A percentile compares a stretch with the other conserved stretches of the same genome.
Evolutionary conservation across 2,113 vertebrate species (phyloP).

Genomic region (Daphoenositta chrysoptera): DNA sequence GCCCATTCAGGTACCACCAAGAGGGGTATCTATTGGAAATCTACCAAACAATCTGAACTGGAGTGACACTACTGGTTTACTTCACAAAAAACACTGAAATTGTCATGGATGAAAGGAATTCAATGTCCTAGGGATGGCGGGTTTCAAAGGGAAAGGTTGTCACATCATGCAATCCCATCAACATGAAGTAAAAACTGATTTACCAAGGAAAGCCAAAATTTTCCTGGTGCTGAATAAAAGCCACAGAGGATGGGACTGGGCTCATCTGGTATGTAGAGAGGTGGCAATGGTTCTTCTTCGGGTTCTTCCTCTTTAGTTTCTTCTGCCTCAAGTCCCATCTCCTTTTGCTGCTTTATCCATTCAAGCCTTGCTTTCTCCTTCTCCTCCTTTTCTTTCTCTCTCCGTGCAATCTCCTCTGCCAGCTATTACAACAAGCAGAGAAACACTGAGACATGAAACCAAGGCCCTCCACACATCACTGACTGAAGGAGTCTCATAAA

Average conservation of each 20-base stretch:
- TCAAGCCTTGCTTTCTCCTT: conserved; percentile 64
- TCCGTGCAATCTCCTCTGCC: conserved; percentile 72
- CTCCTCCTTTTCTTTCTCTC: conserved; percentile 52
- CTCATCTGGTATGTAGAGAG: conserved; percentile 74
- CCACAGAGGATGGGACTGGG: conserved; percentile 87
- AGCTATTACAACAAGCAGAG: conserved; percentile 70
- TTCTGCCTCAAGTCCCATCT: conserved; percentile 39
- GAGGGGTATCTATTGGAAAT: background rate
- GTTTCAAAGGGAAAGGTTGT: background rate
- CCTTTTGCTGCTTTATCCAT: conserved; percentile 40
- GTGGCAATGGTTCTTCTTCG: conserved; percentile 75
- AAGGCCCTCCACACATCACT: background rate
- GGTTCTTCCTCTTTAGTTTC: conserved; percentile 34
- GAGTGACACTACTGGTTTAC: background rate
- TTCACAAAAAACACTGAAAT: background rate
- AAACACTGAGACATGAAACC: background rate
- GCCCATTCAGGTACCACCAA: background rate
- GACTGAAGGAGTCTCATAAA: background rate
- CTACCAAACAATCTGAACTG: background rate
- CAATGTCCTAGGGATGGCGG: background rate
- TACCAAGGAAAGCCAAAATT: conserved; percentile 96
- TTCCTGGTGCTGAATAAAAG: conserved; percentile 86
- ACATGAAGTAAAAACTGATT: background rate
- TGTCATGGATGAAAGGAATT: background rate
- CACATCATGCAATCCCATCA: background rate